Evolutionary conservation across 2,113 vertebrate species (phyloP).

Genomic region (Thymallus thymallus): DNA sequence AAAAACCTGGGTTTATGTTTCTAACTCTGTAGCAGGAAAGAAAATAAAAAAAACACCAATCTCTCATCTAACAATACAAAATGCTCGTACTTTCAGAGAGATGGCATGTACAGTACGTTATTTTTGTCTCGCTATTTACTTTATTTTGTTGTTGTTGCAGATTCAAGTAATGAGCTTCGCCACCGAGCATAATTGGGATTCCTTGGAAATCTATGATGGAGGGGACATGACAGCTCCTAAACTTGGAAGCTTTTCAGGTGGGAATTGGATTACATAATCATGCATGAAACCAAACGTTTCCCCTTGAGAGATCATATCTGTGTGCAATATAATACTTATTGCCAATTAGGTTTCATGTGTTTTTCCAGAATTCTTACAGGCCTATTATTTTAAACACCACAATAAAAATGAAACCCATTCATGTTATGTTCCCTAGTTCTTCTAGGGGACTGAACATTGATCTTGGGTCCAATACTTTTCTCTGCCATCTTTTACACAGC

Average conservation of each 20-base stretch:
- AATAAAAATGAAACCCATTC: conserved; percentile 27
- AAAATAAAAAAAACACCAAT: too few species aligned
- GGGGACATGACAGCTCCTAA: conserved; percentile 79
- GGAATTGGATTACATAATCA: too few species aligned
- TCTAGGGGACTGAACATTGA: conserved; percentile 13
- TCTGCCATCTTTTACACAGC: conserved; percentile 32
- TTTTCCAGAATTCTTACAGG: conserved; percentile 15
- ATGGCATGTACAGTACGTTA: too few species aligned
- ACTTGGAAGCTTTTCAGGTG: conserved; percentile 86
- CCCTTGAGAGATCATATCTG: background rate
- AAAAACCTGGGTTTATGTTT: background rate
- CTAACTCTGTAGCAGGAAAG: background rate
- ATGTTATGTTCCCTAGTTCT: conserved; percentile 23
- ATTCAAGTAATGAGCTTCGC: conserved; percentile 98
- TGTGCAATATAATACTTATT: conserved; percentile 4
- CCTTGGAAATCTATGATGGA: conserved; percentile 85
- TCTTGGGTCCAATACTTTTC: conserved; percentile 9
- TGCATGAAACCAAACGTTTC: background rate
- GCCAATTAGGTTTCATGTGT: background rate
- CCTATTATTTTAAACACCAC: conserved; percentile 32
- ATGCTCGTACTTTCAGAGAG: too few species aligned
- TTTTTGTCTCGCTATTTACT: too few species aligned
- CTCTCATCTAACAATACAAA: too few species aligned
- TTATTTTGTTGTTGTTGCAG: conserved; percentile 65
- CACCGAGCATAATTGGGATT: conserved; percentile 98